These are phyloP conservation scores for Elegia similella DNA, from an alignment of 2,888 invertebrate genomes.

Conservation along the genomic window DNA sequence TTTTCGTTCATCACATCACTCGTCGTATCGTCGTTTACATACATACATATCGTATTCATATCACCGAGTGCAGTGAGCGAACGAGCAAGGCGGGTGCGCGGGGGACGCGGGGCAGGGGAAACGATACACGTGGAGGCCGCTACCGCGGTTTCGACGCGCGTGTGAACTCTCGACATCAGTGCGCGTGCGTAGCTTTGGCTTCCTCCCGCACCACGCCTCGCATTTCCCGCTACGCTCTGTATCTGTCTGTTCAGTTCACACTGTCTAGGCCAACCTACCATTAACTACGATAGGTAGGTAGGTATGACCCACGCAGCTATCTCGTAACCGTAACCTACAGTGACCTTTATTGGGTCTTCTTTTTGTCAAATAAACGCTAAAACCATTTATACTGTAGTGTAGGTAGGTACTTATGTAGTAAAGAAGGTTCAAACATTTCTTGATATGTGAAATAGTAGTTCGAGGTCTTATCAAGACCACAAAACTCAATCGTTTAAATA, in stretches of 20 bases:
- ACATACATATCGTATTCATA: constrained; percentile 1
- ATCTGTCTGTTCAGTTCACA: constrained; percentile 41
- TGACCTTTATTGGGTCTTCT: not conserved
- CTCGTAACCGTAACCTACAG: constrained; percentile 18
- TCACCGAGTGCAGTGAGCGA: constrained; percentile 19
- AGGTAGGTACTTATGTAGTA: not conserved
- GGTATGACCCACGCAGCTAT: constrained; percentile 23
- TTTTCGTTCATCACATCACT: not conserved
- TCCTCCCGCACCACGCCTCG: constrained; percentile 53
- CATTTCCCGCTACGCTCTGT: constrained; percentile 51
- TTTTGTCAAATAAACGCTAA: not conserved
- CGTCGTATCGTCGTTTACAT: not conserved
- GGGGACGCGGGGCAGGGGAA: constrained; percentile 39
- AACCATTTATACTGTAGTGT: not conserved
- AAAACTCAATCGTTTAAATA: no score
- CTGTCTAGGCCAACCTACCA: constrained; percentile 55
- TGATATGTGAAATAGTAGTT: no score
- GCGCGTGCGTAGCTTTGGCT: constrained; percentile 71
- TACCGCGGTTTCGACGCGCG: constrained; percentile 76
- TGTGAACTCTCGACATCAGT: constrained; percentile 71
- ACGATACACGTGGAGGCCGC: constrained; percentile 79
- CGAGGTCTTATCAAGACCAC: no score
- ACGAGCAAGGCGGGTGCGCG: constrained; percentile 32
- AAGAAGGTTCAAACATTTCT: no score
- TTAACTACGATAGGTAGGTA: constrained; percentile 47